Evolutionary conservation across 2,797 vertebrate genomes (phyloP), one percentile per base, ranked within the genome.

Genomic region (Notoglanidium macrostoma): DNA sequence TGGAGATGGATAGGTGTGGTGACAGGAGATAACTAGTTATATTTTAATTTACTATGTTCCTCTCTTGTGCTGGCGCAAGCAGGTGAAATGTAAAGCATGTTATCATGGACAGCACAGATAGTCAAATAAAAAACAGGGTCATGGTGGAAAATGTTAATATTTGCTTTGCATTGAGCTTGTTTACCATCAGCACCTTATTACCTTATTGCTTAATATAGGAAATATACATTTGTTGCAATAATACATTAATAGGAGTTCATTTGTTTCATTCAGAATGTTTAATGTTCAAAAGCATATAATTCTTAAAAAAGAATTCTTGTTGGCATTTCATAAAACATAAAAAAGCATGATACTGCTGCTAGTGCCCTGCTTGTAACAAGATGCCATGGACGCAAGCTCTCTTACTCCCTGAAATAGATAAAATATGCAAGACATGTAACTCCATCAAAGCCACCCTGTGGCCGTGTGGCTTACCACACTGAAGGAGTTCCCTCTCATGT

Each of bases 401-500:
- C 88, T 21, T 12, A 82, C 86, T 85, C 40, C 89, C 86, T 86
- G 90, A 94, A 94, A 95, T 95, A 95, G 94, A 40, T 90, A 61
- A 67, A 85, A 92, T 83, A 89, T 90, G 89, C 94, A 93, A 92
- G 54, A 74, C 89, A 92, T 94, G 92, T 94, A 94, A 94, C 92
- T 90, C 92, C 89, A 90, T 89, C 88, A 81, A 89, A 84, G 88
- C 74, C 90, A 89, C 2, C 65, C 78, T 88, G 82, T 73, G 78
- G 82, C 85, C 29, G 67, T 88, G 82, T 61, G 73, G 83, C 68
- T 51, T 57, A 51, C 80, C 77, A 72, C 84, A 72, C 44, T 46
- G 26, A 46, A 55, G 29, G 23, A 85, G 78, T 4, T 84, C 0
- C 12, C 6, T 65, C 40, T 19, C 23, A 1, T 44, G 19, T 82